Evolutionary conservation across 2,113 vertebrate genomes (phyloP).

Genomic region (Canis aureus): DNA sequence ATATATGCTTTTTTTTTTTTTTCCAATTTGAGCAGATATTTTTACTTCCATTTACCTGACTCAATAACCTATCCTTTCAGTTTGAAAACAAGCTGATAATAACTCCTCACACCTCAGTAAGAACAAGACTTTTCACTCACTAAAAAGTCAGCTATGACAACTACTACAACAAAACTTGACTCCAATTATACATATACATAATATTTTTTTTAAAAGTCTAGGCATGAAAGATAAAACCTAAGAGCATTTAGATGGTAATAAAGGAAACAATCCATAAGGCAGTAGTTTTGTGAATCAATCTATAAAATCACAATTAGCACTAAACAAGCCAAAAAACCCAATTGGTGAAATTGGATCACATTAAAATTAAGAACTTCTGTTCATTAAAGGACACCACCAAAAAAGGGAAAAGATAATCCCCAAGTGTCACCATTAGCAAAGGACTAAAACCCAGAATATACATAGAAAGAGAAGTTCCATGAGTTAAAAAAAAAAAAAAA

Average conservation of each 20-base stretch:
- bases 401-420: background rate
- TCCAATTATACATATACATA: background rate
- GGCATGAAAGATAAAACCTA: background rate
- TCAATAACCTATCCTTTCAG: background rate
- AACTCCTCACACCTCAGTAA: background rate
- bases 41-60: background rate
- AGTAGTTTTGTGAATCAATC: background rate
- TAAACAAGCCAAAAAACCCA: background rate
- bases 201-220: background rate
- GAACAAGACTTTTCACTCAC: background rate
- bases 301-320: background rate
- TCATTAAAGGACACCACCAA: background rate
- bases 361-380: background rate
- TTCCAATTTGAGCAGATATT: background rate
- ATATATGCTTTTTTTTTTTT: background rate
- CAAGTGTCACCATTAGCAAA: slow-evolving; percentile 4
- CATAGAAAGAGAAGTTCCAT: background rate
- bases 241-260: background rate
- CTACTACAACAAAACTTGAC: background rate
- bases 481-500: background rate
- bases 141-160: background rate
- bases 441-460: background rate
- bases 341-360: background rate
- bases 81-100: background rate
- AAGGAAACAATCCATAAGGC: background rate